A percentile compares a stretch with the other conserved stretches of the same genome.
Evolutionary conservation across 2,797 vertebrate species (phyloP).

Genomic region (Eulemur rubriventer): DNA sequence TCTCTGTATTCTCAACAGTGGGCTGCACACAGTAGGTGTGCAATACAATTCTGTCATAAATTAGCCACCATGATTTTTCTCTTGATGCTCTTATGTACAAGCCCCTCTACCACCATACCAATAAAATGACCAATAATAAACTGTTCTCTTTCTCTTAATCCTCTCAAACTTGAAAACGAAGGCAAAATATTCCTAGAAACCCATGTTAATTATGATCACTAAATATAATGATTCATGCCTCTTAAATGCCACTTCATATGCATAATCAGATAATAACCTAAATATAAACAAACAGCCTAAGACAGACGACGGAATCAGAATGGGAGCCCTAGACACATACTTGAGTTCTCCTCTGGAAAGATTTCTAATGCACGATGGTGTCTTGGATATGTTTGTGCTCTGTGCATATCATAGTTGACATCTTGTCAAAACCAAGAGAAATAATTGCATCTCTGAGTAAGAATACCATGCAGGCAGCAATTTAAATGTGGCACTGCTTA

Average conservation of each 20-base stretch:
- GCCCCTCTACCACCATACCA: neutral
- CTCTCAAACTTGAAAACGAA: conserved; percentile 56
- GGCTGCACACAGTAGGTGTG: neutral
- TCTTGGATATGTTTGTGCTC: conserved; percentile 63
- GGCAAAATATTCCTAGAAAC: conserved; percentile 62
- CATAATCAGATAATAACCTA: conserved; percentile 57
- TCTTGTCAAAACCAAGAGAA: conserved; percentile 78
- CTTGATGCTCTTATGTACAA: neutral
- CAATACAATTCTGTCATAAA: neutral
- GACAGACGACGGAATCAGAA: conserved; percentile 37
- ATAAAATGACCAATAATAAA: conserved; percentile 34
- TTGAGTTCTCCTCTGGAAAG: conserved; percentile 51
- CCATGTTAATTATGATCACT: conserved; percentile 32
- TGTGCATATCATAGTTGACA: conserved; percentile 69
- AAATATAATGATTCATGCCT: conserved; percentile 45
- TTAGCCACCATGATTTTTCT: neutral
- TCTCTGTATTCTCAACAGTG: conserved; percentile 1
- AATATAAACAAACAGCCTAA: conserved; percentile 69
- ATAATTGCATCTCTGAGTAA: conserved; percentile 69
- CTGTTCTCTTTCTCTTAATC: conserved; percentile 40
- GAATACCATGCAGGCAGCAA: conserved; percentile 54
- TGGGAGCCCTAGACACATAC: conserved; percentile 38
- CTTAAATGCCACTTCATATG: conserved; percentile 54
- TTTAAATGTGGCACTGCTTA: conserved; percentile 59
- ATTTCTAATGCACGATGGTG: conserved; percentile 31